Base-by-base conservation (phyloP, 2,113 vertebrate species). In the Seriola dumerili region DNA sequence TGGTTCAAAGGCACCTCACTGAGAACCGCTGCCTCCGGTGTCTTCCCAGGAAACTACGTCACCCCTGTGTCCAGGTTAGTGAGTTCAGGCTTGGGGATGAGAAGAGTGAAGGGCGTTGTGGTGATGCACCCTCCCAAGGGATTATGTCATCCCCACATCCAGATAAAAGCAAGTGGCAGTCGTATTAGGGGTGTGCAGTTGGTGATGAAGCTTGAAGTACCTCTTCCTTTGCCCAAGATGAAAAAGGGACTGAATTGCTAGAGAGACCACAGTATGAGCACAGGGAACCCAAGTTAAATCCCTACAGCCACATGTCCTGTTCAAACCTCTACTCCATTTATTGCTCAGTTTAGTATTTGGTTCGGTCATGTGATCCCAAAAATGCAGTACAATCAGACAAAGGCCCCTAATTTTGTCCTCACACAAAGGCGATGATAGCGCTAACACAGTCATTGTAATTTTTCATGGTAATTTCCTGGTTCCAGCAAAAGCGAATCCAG, bases 1-100 rank as follows among this genome's bases (percentile, higher is more conserved):
- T 99, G 98, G 98, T 99, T 99, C 94, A 99, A 99, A 94, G 98
- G 98, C 25, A 97, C 97, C 0, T 99, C 98, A 0, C 92, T 99
- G 86, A 95, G 97, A 86, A 97, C 96, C 0, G 98, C 97, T 0
- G 95, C 96, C 76, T 98, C 97, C 0, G 98, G 98, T 0, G 98
- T 99, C 83, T 99, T 99, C 87, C 98, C 98, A 0, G 98, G 98
- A 66, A 99, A 99, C 94, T 99, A 99, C 0, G 98, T 99, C 91
- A 99, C 97, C 0, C 98, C 98, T 0, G 97, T 99, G 81, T 99
- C 97, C 91, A 98, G 98, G 98, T 99, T 88, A 94, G 96, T 68
- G 67, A 67, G 54, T 40, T 72, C 29, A 62, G 40, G 55, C 21
- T n/a, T 23, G 4, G 40, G 25, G 29, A 29, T 36, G 38, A 13